phyloP scores from a whole-genome alignment of 2,113 vertebrate species.

The Mustela nigripes region DNA sequence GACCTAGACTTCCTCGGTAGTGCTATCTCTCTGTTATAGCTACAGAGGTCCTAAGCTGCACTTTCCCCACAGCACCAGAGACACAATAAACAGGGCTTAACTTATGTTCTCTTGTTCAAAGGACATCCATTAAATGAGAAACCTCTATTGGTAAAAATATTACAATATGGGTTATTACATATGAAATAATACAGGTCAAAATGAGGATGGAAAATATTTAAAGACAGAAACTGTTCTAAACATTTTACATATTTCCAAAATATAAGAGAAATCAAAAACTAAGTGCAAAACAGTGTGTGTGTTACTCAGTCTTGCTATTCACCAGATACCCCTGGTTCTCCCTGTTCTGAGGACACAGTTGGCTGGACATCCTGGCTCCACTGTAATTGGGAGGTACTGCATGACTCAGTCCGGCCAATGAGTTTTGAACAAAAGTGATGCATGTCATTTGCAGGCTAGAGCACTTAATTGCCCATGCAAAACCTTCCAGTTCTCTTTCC shows the following conservation, averaged over 20 bases:
- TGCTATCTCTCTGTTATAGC: neutral
- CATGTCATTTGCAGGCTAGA: neutral
- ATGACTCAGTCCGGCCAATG: neutral
- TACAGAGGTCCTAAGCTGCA: neutral
- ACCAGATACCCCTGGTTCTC: neutral
- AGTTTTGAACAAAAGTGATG: neutral
- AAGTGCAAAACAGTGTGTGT: neutral
- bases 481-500: neutral
- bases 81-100: neutral
- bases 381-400: rapidly evolving
- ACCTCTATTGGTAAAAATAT: neutral
- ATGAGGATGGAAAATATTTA: neutral
- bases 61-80: neutral
- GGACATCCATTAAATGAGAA: neutral
- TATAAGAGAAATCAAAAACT: neutral
- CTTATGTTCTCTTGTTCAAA: neutral
- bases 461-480: neutral
- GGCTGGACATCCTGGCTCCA: neutral
- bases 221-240: neutral
- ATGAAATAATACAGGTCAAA: neutral
- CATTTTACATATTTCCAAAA: neutral
- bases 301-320: rapidly evolving
- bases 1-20: neutral
- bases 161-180: too few species aligned
- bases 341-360: neutral